Conservation (phyloP, 2,113 vertebrate genomes). For the Eolophus roseicapilla region DNA sequence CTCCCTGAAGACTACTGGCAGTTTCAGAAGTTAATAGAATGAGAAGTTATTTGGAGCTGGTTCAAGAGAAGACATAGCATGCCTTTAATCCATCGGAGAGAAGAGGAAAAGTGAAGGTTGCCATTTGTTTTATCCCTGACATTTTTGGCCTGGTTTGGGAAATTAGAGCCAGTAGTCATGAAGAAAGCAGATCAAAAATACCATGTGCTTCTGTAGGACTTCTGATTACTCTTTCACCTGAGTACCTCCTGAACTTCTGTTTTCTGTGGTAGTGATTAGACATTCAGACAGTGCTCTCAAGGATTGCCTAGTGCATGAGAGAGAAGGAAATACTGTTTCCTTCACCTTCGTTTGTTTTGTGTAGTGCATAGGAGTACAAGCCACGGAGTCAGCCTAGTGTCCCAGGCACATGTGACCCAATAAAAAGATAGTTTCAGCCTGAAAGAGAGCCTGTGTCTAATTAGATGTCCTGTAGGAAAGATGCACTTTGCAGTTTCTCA, state of each 20-base stretch:
- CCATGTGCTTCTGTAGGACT: background rate
- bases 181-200: background rate
- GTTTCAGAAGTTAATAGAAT: constrained; percentile 35
- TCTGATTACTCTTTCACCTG: background rate
- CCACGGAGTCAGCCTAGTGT: background rate
- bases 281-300: background rate
- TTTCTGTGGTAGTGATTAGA: background rate
- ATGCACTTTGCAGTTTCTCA: background rate
- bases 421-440: background rate
- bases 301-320: background rate
- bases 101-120: background rate
- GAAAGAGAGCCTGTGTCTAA: background rate
- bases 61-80: background rate
- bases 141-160: background rate
- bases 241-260: background rate
- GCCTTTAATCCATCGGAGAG: background rate
- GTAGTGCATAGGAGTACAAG: background rate
- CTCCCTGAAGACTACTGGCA: background rate
- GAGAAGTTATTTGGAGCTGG: background rate
- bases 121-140: background rate
- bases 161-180: background rate
- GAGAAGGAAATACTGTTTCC: background rate
- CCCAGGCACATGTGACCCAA: background rate
- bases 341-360: background rate
- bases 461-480: background rate